Base-by-base conservation (phyloP, 2,113 vertebrate species). In the Greenwoodochromis staneri region DNA sequence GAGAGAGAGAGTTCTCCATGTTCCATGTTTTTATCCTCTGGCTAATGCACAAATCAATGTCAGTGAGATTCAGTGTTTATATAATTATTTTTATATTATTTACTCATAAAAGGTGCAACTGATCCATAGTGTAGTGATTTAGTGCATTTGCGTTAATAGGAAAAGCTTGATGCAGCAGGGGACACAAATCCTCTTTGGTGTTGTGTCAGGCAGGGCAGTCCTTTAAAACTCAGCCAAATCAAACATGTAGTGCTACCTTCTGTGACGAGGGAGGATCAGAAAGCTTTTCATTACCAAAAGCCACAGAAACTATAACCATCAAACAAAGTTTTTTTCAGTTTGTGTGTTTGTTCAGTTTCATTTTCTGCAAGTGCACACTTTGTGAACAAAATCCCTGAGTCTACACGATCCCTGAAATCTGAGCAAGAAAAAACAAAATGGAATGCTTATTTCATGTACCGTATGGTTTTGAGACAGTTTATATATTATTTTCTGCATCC, bases 21-120 rank as follows among this genome's bases (percentile, higher is more conserved):
- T 21, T 85, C 12, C 66, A 19, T 81, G 31, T 24, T 92, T 86
- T 66, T 81, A 83, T 81, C 83, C 71, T 90, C 42, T 80, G 81
- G 82, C 49, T 83, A 40, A 38, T 81, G 53, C 31, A 45, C 73
- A 92, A 76, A 93, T 85, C 83, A 86, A 40, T 81, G 85, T 55
- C 55, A 81, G 14, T 61, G 71, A 34, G 71, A 90, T 45, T 84
- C 42, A 31, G 6, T 31, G 71, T 55, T 49, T 5, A 19, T 82
- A 87, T 90, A 87, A 85, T 85, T 85, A 63, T 86, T 86, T 80
- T 73, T 76, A 85, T 85, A 90, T 87, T 73, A 73, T 73, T 81
- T 89, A 89, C 83, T 27, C 49, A 27, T 31, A 81, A 83, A 55
- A 51, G 71, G 42, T 40, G 42, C 9, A 81, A 54, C 21, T 42